Percentiles rank a stretch among this genome's conserved stretches.
Conservation (phyloP, 2,888 invertebrate genomes). For the Nomada fucata region DNA sequence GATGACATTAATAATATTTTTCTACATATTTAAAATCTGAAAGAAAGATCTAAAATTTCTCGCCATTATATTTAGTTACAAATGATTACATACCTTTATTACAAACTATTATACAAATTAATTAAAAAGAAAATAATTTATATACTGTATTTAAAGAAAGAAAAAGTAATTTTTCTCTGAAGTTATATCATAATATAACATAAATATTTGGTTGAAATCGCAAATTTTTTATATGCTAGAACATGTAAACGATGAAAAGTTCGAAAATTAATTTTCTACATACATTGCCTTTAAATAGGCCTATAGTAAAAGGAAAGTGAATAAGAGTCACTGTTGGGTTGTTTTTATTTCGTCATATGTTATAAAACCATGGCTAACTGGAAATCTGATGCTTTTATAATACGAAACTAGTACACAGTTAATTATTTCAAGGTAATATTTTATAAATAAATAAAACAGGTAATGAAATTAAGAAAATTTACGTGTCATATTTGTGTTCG, state of each 20-base stretch:
- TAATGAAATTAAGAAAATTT: no score
- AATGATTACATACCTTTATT: no score
- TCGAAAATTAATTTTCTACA: not conserved
- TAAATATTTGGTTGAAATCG: not conserved
- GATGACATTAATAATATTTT: no score
- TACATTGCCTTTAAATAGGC: slow-evolving; percentile 14
- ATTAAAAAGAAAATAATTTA: no score
- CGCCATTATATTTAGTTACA: no score
- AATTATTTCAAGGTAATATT: not conserved
- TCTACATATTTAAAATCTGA: no score
- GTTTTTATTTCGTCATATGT: slow-evolving; percentile 8
- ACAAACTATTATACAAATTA: no score
- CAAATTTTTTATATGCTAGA: not conserved
- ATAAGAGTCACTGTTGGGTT: not conserved
- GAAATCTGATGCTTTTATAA: slow-evolving; percentile 30
- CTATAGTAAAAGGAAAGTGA: slow-evolving; percentile 17
- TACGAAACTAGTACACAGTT: slow-evolving; percentile 1
- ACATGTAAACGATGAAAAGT: not conserved
- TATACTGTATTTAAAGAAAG: no score
- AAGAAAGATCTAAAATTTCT: no score
- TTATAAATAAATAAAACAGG: not conserved
- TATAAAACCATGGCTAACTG: slow-evolving; percentile 41
- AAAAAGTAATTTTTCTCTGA: not conserved
- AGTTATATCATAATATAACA: not conserved
- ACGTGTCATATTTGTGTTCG: no score